Evolutionary conservation across 2,888 invertebrate species (phyloP).

Genomic region (Hyposoter dolosus): DNA sequence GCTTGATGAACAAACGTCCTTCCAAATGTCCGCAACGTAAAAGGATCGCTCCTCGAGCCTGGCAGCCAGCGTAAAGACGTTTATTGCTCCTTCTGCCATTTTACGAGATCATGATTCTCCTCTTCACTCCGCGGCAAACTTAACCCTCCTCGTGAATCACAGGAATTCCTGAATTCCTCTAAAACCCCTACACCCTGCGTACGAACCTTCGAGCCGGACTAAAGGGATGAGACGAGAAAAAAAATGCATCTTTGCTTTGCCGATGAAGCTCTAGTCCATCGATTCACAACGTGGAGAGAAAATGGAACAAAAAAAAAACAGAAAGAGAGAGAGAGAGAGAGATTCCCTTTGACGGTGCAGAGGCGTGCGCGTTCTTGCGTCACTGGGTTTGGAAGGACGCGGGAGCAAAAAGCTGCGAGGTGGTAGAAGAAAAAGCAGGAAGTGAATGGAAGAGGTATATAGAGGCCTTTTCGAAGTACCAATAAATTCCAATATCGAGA

Average conservation of each 20-base stretch:
- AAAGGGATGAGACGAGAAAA: conserved; percentile 35
- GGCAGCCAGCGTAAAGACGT: conserved; percentile 82
- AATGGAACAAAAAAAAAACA: background rate
- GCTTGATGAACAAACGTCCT: background rate
- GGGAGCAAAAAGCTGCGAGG: conserved; percentile 40
- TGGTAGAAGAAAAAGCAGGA: conserved; percentile 53
- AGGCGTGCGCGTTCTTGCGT: conserved; percentile 52
- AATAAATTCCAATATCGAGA: conserved; percentile 66
- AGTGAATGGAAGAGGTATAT: conserved; percentile 30
- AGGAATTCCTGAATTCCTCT: conserved; percentile 62
- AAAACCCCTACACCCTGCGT: conserved; percentile 37
- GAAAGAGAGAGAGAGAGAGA: background rate
- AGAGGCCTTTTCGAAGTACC: conserved; percentile 50
- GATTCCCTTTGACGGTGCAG: conserved; percentile 36
- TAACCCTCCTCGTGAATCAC: conserved; percentile 52
- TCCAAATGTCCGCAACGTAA: conserved; percentile 38
- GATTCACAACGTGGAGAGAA: conserved; percentile 29
- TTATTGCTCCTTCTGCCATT: conserved; percentile 81
- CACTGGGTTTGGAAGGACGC: conserved; percentile 54
- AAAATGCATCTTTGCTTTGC: conserved; percentile 38
- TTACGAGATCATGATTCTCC: conserved; percentile 80
- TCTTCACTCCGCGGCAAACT: conserved; percentile 54
- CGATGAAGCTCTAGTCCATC: conserved; percentile 25
- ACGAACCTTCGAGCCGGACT: conserved; percentile 31
- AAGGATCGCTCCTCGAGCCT: conserved; percentile 64